Evolutionary conservation across 2,113 vertebrate species (phyloP), one percentile per base, ranked within the genome.

Genomic region (Lasiurus cinereus): DNA sequence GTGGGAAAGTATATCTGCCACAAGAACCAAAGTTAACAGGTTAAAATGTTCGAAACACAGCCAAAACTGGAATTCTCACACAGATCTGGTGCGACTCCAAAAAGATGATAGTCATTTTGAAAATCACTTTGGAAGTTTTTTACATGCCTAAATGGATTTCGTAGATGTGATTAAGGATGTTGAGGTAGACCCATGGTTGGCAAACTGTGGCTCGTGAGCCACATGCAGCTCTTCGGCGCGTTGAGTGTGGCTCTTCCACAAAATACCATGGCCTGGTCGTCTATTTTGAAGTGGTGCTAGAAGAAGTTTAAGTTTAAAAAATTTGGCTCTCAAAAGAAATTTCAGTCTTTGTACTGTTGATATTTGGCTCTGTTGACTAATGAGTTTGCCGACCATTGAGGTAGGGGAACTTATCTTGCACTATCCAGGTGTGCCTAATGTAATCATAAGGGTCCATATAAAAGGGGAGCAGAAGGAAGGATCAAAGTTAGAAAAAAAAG

Each of bases 401-500:
- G 48, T 54, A 21, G 24, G 10, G 18, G 21, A 69, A 59, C 29
- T 78, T 48, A 88, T 21, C 52, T 18, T 59, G 14, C 16, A 33
- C 78, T 66, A 79, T 33, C 8, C 8, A 29, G 29, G 10, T 48
- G 18, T 7, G 33, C 18, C 76, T 52, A 46, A 4, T 67, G 36
- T 85, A 86, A 73, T 12, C 6, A 24, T 21, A 39, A 67, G 16
- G 11, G 5, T 10, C 43, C 21, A 76, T 67, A 13, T 50, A 90
- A 33, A 16, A 86, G 52, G 31, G 7, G 78, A 14, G 13, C 13
- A 64, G 43, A 36, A 77, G 48, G 33, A 36, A 77, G 50, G 19
- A 56, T 29, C 46, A 90, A 69, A 86, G 21, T 86, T 74, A 67
- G 22, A 46, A 89, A 92, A n/a, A 80, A 21, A 67, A 82, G 21